Evolutionary conservation across 2,888 invertebrate species (phyloP).

Genomic region (Gnatocerus cornutus): DNA sequence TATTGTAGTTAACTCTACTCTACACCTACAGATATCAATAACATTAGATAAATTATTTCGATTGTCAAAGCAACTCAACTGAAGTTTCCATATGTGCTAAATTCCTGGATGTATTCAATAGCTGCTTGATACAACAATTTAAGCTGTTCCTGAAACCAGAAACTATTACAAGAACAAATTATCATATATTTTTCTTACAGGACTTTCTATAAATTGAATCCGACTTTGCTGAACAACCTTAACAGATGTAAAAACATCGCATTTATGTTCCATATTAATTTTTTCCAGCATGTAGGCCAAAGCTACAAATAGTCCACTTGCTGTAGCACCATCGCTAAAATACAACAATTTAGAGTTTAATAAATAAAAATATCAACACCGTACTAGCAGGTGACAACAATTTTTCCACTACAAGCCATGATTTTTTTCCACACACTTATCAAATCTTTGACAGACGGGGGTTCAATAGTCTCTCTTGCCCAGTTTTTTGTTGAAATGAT

Average conservation of each 20-base stretch:
- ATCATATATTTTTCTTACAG: background rate
- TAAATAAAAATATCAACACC: constrained; percentile 2
- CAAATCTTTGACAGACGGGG: background rate
- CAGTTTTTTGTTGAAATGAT: constrained; percentile 1
- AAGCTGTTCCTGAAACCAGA: constrained; percentile 5
- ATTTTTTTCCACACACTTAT: constrained; percentile 1
- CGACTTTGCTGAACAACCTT: constrained; percentile 11
- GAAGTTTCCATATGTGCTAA: constrained; percentile 4
- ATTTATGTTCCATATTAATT: constrained; percentile 12
- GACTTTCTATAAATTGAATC: background rate
- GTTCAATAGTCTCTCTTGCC: background rate
- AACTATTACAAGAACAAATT: background rate
- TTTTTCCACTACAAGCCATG: background rate
- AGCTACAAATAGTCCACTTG: constrained; percentile 20
- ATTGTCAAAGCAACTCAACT: no score
- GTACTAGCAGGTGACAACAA: constrained; percentile 26
- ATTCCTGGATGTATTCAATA: constrained; percentile 1
- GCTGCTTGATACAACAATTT: constrained; percentile 5
- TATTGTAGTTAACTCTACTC: no score
- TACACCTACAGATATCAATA: no score
- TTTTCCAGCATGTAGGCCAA: constrained; percentile 15
- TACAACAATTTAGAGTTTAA: background rate
- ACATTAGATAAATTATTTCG: no score
- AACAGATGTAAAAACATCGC: constrained; percentile 16
- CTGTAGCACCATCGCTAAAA: constrained; percentile 24